Conservation (phyloP, 1,140 invertebrate genomes). For the Drosophila melanogaster region Release_6_plus_ISO1_MT NT_033777.3:9208001-9208500, state of each 20-base stretch:
- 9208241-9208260: too few species aligned
- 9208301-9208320: not conserved
- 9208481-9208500: constrained; percentile 30
- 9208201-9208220: not conserved
- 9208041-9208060: not conserved
- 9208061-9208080: not conserved
- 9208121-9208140: not conserved
- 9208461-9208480: constrained; percentile 18
- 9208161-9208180: constrained; percentile 5
- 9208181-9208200: not conserved
- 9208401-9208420: constrained; percentile 19
- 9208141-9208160: not conserved
- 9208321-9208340: not conserved
- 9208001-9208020: not conserved
- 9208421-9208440: constrained; percentile 38
- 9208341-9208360: not conserved
- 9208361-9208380: constrained; percentile 22
- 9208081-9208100: constrained; percentile 4
- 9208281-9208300: too few species aligned
- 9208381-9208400: constrained; percentile 13
- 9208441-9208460: constrained; percentile 52
- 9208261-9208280: too few species aligned
- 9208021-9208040: not conserved
- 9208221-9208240: not conserved
- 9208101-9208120: not conserved